Evolutionary conservation across 2,888 invertebrate genomes (phyloP).

Genomic region (Trachelus tabidus): DNA sequence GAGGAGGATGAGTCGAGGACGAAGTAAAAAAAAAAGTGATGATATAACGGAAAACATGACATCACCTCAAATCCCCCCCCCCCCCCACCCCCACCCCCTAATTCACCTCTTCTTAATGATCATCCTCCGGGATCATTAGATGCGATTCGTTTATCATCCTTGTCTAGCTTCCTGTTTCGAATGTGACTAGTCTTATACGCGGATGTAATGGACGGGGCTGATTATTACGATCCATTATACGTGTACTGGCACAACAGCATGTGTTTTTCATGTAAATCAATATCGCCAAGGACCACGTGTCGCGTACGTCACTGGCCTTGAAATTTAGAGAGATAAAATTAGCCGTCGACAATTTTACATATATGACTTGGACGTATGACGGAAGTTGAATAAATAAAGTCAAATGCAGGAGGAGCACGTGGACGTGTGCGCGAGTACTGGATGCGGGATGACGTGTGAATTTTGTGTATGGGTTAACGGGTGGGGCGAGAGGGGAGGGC

Average conservation of each 20-base stretch:
- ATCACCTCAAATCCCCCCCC: neutral
- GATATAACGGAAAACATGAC: neutral
- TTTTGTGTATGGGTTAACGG: neutral
- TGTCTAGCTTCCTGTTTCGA: neutral
- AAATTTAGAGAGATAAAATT: neutral
- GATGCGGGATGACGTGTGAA: neutral
- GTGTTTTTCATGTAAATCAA: neutral
- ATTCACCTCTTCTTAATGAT: neutral
- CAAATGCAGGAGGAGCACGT: too few relatives aligned
- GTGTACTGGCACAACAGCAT: too few relatives aligned
- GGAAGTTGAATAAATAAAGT: neutral
- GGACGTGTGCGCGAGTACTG: too few relatives aligned
- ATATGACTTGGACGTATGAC: neutral
- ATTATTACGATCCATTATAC: neutral
- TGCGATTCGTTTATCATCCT: neutral
- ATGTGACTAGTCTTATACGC: neutral
- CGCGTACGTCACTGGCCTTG: neutral
- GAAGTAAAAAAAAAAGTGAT: neutral
- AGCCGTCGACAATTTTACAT: neutral
- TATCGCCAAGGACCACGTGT: neutral
- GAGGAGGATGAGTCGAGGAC: neutral
- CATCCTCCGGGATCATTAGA: neutral
- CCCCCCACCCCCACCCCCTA: fast-evolving
- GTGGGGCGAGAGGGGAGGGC: too few relatives aligned
- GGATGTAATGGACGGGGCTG: neutral